Base-by-base conservation (phyloP, 1,140 invertebrate genomes). In the Camponotus pennsylvanicus region DNA sequence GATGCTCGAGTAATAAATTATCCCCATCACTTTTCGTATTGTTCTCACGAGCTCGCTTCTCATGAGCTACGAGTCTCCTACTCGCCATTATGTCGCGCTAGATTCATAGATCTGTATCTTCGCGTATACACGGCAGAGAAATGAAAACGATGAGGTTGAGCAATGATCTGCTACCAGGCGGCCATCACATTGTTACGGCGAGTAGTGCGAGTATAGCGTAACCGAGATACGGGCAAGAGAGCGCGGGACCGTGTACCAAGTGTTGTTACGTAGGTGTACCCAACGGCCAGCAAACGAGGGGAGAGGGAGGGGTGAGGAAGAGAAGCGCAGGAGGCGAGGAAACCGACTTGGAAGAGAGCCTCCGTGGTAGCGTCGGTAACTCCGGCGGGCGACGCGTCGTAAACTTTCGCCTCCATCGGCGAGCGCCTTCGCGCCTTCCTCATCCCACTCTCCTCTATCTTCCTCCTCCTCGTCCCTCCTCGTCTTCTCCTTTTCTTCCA, bases 361-460 rank as follows among this genome's bases (percentile, higher is more conserved):
- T 86, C 89, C 90, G 91, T 93, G 92, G 94, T 94, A 94, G 93
- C 93, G 92, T 94, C 92, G 91, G 92, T 93, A 93, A 94, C 92
- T 94, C 92, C 90, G 92, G 87, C 89, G 91, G 89, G 87, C 92
- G 93, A 93, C 92, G 94, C 93, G 93, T 93, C 94, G 93, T 94
- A 94, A 94, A 94, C 92, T 93, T 94, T 94, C 92, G 92, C 92
- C 91, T 94, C 92, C 94, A 94, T 94, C 91, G 92, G 92, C 82
- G 90, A 94, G 89, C 88, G 84, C 88, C 91, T 92, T 93, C 91
- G 92, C 91, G 91, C 93, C 91, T 93, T 91, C 91, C 87, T 91
- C 69, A 64, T 73, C 69, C 75, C 79, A 61, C 76, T 82, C 40
- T 64, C 66, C 49, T 40, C 59, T 77, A 75, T 75, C 77, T 86